Base-by-base conservation (phyloP, 1,140 invertebrate species). In the Apocrypta bakeri region DNA sequence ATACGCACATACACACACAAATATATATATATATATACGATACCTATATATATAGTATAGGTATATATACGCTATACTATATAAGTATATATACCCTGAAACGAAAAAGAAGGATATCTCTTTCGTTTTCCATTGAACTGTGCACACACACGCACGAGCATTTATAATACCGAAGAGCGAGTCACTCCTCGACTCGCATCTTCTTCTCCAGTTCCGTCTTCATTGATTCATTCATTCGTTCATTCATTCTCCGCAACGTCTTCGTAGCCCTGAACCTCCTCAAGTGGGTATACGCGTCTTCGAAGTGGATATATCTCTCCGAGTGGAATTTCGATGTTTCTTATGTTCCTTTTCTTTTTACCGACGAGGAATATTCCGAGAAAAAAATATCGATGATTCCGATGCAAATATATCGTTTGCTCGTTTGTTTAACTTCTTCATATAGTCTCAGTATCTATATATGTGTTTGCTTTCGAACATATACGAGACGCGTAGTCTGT, bases 261-360 rank as follows among this genome's bases (percentile, higher is more conserved):
- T 69, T 76, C 61, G 31, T 17, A 68, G 11, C 66, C 61, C 76
- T 21, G n/a, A 40, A 56, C 68, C 66, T 69, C 25, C 25, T 81
- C 79, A 74, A 81, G 71, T 81, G 71, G 79, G 27, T 37, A 73
- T 80, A 61, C 37, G 29, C 11, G n/a, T 29, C 61, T 21, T 9
- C 33, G 24, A 29, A 40, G 63, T 66, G 75, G 31, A 66, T 77
- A 69, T 69, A 48, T 56, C 33, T 56, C 9, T 0, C 9, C 42
- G 73, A 81, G 37, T 82, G 72, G 80, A 82, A 75, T 69, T 81
- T 25, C 56, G 71, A 66, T 74, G 61, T 29, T 7, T 37, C 56
- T 72, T 29, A 27, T 2, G 42, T 48, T 77, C 63, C 0, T 61
- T 66, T 66, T 48, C 66, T 75, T 48, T 81, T 29, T 81, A 31